A percentile compares a stretch with the other conserved stretches of the same genome.
phyloP scores from a whole-genome alignment of 1,140 invertebrate genomes.

The Tetragnatha versicolor region DNA sequence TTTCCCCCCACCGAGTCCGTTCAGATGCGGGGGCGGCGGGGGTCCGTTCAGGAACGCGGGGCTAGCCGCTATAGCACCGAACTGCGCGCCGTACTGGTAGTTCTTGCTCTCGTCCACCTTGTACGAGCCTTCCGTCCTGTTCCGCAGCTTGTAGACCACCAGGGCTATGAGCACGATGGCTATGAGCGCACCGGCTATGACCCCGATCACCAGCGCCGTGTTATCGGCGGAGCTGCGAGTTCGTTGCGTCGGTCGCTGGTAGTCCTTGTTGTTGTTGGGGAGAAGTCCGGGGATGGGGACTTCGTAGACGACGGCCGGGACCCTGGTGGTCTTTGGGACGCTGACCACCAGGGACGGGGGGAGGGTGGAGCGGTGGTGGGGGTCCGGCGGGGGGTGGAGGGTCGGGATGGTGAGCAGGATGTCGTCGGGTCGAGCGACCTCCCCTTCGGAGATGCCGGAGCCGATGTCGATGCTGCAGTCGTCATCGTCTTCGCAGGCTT shows the following conservation, averaged over 20 bases:
- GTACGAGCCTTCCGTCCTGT: conserved; percentile 83
- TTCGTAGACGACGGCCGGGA: conserved; percentile 52
- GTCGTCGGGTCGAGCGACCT: conserved; percentile 11
- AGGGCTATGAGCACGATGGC: conserved; percentile 89
- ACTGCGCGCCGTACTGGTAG: conserved; percentile 60
- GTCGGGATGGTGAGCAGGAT: conserved; percentile 40
- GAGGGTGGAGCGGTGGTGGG: conserved; percentile 59
- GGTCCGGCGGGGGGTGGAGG: neutral
- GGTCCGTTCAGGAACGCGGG: conserved; percentile 47
- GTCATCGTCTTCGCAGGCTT: conserved; percentile 57
- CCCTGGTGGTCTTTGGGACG: conserved; percentile 36
- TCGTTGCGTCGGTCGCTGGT: conserved; percentile 40
- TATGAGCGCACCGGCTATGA: conserved; percentile 88
- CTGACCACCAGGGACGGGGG: conserved; percentile 57
- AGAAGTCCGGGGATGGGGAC: conserved; percentile 33
- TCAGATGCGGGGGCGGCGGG: conserved; percentile 28
- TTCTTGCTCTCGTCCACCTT: conserved; percentile 84
- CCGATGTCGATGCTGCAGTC: conserved; percentile 60
- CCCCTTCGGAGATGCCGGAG: conserved; percentile 59
- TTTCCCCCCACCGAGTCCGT: conserved; percentile 18
- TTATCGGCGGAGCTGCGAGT: conserved; percentile 60
- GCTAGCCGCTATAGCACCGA: conserved; percentile 59
- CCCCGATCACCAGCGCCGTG: conserved; percentile 78
- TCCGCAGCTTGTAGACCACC: conserved; percentile 87
- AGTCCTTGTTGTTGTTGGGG: neutral